Evolutionary conservation across 2,113 vertebrate genomes (phyloP).

Genomic region (Ammodytes marinus): DNA sequence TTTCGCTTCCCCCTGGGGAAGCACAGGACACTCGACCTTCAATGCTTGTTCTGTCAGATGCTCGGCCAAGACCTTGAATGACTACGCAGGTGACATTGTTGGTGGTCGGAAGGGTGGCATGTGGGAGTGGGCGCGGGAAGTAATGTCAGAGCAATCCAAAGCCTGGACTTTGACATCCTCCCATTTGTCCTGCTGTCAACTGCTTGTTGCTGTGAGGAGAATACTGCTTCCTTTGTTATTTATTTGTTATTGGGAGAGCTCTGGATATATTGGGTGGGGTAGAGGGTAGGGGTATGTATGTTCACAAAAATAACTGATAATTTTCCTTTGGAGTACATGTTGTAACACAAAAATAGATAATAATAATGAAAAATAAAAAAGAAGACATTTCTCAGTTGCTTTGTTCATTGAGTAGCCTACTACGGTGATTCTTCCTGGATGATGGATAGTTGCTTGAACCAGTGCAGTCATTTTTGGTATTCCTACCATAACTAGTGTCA

Average conservation of each 20-base stretch:
- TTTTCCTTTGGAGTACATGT: no score
- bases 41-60: conserved; percentile 47
- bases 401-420: not conserved
- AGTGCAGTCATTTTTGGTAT: not conserved
- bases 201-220: conserved; percentile 35
- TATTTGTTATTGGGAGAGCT: no score
- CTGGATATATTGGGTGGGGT: no score
- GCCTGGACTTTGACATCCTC: conserved; percentile 37
- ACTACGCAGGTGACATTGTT: conserved; percentile 51
- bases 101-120: conserved; percentile 47
- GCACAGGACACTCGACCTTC: conserved; percentile 27
- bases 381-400: conserved; percentile 16
- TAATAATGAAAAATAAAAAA: no score
- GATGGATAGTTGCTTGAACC: not conserved
- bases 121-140: conserved; percentile 32
- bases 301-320: no score
- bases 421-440: conserved; percentile 7
- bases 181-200: conserved; percentile 50
- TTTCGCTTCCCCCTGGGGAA: conserved; percentile 30
- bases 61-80: conserved; percentile 62
- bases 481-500: not conserved
- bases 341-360: no score
- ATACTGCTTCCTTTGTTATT: conserved; percentile 20
- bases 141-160: conserved; percentile 47
- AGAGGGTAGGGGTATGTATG: no score